phyloP scores from a whole-genome alignment of 2,888 invertebrate species.

The Hyles lineata region DNA sequence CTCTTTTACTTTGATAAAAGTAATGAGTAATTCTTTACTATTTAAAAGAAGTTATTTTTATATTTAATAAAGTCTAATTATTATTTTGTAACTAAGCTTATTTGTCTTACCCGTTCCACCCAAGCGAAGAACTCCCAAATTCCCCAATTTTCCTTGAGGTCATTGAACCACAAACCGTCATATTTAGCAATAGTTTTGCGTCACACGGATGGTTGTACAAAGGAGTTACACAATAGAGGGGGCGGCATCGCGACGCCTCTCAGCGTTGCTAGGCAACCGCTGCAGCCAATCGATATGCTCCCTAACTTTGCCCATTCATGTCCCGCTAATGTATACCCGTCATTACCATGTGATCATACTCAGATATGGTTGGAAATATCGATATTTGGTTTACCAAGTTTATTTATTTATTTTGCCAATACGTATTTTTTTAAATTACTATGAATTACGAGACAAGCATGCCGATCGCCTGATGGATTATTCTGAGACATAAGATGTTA shows the following conservation, averaged over 20 bases:
- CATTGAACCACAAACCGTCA: background rate
- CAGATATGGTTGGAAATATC: background rate
- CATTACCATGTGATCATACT: slow-evolving; percentile 13
- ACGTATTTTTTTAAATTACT: too few relatives aligned
- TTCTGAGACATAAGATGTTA: too few relatives aligned
- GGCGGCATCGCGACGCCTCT: slow-evolving; percentile 57
- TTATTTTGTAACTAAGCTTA: too few relatives aligned
- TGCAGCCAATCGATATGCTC: slow-evolving; percentile 64
- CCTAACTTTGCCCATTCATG: slow-evolving; percentile 49
- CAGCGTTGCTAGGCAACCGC: slow-evolving; percentile 65
- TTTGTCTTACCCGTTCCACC: background rate
- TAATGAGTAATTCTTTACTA: too few relatives aligned
- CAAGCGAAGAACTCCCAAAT: background rate
- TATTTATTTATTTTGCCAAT: background rate
- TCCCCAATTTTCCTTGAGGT: background rate
- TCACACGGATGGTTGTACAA: slow-evolving; percentile 3
- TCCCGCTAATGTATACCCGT: slow-evolving; percentile 39
- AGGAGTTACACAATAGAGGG: slow-evolving; percentile 18
- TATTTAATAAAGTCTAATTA: too few relatives aligned
- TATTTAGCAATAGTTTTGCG: slow-evolving; percentile 6
- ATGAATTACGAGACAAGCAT: too few relatives aligned
- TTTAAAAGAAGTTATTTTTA: too few relatives aligned
- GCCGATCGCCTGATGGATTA: too few relatives aligned
- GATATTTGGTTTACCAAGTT: background rate
- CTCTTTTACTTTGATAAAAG: too few relatives aligned